Percentiles rank a stretch among this genome's conserved stretches.
phyloP scores from a whole-genome alignment of 2,113 vertebrate genomes.

The Passer montanus region DNA sequence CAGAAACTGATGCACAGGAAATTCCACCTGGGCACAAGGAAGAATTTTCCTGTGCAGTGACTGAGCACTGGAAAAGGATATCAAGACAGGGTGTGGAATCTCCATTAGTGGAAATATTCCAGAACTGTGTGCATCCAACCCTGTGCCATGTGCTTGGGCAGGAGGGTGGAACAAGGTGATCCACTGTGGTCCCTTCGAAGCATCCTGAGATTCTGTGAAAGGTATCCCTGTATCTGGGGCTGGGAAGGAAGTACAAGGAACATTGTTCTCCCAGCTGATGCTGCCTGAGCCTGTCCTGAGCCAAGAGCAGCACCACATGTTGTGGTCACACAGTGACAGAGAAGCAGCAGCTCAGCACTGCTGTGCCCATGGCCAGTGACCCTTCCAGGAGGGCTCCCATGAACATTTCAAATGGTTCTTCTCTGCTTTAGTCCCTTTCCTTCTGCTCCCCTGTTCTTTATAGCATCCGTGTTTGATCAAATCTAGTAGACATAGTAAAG shows the following conservation, averaged over 20 bases:
- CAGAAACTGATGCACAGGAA: not conserved
- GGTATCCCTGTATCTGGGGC: not conserved
- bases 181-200: too few species aligned
- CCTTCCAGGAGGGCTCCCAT: rapidly evolving
- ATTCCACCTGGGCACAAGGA: not conserved
- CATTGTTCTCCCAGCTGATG: not conserved
- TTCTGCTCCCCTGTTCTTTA: not conserved
- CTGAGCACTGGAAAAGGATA: not conserved
- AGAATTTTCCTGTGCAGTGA: not conserved
- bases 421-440: not conserved
- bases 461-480: not conserved
- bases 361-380: rapidly evolving
- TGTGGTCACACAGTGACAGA: not conserved
- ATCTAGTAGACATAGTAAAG: not conserved
- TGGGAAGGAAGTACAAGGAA: not conserved
- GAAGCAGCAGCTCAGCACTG: not conserved
- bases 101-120: not conserved
- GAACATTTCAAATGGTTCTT: not conserved
- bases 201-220: not conserved
- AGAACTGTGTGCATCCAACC: not conserved
- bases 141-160: not conserved
- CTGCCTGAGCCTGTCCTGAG: not conserved
- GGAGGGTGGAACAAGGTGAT: not conserved
- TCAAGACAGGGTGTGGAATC: not conserved
- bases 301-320: not conserved